Evolutionary conservation across 2,797 vertebrate genomes (phyloP).

Genomic region (Parotocinclus haroldoi): DNA sequence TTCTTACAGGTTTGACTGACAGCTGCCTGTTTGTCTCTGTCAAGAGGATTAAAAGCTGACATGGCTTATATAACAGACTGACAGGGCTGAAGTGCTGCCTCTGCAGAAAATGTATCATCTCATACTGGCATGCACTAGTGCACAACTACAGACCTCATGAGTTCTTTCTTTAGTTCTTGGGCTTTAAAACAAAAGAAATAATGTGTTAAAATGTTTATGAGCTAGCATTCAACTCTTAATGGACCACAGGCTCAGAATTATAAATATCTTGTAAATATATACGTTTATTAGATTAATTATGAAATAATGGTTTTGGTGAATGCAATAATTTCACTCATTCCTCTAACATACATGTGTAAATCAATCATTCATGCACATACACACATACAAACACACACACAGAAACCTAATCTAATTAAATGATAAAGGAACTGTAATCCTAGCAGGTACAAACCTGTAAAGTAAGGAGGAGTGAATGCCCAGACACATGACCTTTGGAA

Average conservation of each 20-base stretch:
- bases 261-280: too few relatives aligned
- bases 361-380: neutral
- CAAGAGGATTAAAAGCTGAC: conserved; percentile 51
- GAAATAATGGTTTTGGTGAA: too few relatives aligned
- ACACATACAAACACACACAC: neutral
- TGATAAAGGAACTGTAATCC: conserved; percentile 43
- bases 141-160: too few relatives aligned
- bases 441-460: conserved; percentile 19
- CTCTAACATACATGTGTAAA: too few relatives aligned
- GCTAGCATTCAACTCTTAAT: neutral
- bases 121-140: neutral
- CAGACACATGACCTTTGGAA: conserved; percentile 8
- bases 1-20: neutral
- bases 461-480: conserved; percentile 2
- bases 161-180: too few relatives aligned
- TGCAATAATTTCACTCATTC: too few relatives aligned
- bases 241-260: neutral
- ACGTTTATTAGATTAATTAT: too few relatives aligned
- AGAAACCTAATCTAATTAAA: conserved; percentile 39
- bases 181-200: too few relatives aligned
- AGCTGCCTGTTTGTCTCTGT: conserved; percentile 40
- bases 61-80: conserved; percentile 44
- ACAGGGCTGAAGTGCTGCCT: conserved; percentile 45
- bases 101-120: conserved; percentile 48
- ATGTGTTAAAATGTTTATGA: neutral